Conservation (phyloP, 2,888 invertebrate genomes). For the Plebejus melissa region DNA sequence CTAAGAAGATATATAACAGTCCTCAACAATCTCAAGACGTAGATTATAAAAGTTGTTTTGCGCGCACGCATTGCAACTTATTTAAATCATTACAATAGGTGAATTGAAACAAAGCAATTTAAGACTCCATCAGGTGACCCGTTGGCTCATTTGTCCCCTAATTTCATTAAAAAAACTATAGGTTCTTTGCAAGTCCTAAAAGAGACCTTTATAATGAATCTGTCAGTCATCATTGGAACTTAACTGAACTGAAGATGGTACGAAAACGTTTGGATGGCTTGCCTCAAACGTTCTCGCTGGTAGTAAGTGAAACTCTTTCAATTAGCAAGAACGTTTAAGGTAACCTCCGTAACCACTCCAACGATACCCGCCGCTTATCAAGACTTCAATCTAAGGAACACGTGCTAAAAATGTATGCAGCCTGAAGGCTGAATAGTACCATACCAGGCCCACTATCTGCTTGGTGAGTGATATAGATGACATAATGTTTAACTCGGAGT, state of each 20-base stretch:
- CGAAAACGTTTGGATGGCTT: background rate
- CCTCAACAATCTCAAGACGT: background rate
- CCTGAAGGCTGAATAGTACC: background rate
- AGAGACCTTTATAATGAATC: background rate
- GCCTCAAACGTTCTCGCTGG: constrained; percentile 6
- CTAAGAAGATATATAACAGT: background rate
- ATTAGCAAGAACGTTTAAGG: constrained; percentile 17
- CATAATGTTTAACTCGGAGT: too few relatives aligned
- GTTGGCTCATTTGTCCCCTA: too few relatives aligned
- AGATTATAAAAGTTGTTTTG: background rate
- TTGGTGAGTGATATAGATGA: too few relatives aligned
- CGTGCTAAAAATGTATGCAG: background rate
- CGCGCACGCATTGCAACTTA: background rate
- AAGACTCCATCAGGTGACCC: too few relatives aligned
- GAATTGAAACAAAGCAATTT: background rate
- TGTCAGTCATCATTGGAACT: background rate
- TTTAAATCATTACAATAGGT: background rate
- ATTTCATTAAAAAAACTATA: too few relatives aligned
- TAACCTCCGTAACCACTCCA: background rate
- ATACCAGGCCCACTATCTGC: too few relatives aligned
- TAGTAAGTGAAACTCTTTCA: constrained; percentile 7
- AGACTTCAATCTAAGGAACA: background rate
- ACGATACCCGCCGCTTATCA: background rate
- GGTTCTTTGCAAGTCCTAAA: background rate
- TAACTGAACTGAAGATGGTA: background rate